Evolutionary conservation across 2,888 invertebrate species (phyloP), one percentile per base, ranked within the genome.

Genomic region (Diadegma fenestrale): DNA sequence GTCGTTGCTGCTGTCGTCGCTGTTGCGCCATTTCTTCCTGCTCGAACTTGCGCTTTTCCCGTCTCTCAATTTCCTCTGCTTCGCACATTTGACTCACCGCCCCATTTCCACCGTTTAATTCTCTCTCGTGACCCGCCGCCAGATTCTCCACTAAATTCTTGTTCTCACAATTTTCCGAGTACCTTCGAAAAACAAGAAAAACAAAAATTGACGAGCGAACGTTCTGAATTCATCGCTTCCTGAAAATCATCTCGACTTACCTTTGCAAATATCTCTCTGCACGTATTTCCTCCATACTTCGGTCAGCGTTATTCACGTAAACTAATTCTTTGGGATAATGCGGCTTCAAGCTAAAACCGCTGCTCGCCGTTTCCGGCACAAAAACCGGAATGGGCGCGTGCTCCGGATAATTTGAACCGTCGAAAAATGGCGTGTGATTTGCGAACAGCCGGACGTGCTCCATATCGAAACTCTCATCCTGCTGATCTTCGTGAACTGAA

Each of bases 201-300:
- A 2, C 22, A 41, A 22, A 41, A 58, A 4, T 14, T 54, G 17
- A 69, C 37, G 33, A 51, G 10, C 26, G 14, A 26, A 58, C 10
- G 10, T 58, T 26, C 12, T 7, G 17, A 72, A 58, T 71, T 58
- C 22, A 30, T 12, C 0, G n/a, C n/a, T 45, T 66, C n/a, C 4
- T 37, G n/a, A 17, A n/a, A 12, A 30, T 43, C 19, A 0, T 17
- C 63, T 68, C 33, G 37, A 30, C 72, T 6, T 80, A 92, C 92
- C 89, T 91, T 83, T 90, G 86, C 92, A 93, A 94, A 92, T 96
- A 96, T 91, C 95, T 95, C 89, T 95, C 94, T 84, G 96, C 96
- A 90, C 96, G 95, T 88, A 97, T 95, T 94, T 97, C 97, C 94
- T 97, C 97, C 94, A 97, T 95, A 92, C 97, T 96, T 93, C 95